Conservation (phyloP, 2,888 invertebrate genomes). For the Apotomis betuletana region DNA sequence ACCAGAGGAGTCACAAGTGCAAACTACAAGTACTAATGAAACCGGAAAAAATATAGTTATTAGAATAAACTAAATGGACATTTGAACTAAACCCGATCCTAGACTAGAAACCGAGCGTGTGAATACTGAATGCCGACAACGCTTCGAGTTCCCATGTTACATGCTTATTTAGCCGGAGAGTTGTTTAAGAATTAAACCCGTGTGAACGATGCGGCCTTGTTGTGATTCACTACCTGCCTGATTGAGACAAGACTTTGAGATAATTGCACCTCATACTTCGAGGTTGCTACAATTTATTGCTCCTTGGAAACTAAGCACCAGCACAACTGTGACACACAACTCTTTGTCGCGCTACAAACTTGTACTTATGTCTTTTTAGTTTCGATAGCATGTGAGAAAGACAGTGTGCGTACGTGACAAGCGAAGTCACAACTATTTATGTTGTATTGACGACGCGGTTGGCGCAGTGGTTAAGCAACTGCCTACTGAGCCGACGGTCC, state of each 20-base stretch:
- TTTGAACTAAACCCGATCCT: slow-evolving; percentile 14
- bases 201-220: slow-evolving; percentile 66
- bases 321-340: too few relatives aligned
- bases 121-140: slow-evolving; percentile 38
- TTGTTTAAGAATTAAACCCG: slow-evolving; percentile 56
- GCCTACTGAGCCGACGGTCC: too few relatives aligned
- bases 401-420: too few relatives aligned
- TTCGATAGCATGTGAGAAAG: too few relatives aligned
- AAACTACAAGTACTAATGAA: too few relatives aligned
- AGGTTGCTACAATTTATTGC: slow-evolving; percentile 14
- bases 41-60: neutral
- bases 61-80: neutral
- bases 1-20: too few relatives aligned
- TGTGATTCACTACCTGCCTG: slow-evolving; percentile 34
- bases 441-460: too few relatives aligned
- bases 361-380: too few relatives aligned
- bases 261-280: slow-evolving; percentile 19
- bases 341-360: too few relatives aligned
- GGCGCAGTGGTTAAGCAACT: too few relatives aligned
- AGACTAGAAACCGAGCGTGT: slow-evolving; percentile 37
- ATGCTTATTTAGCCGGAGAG: slow-evolving; percentile 46
- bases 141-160: slow-evolving; percentile 54
- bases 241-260: slow-evolving; percentile 30
- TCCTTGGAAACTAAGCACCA: neutral
- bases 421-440: too few relatives aligned